Conservation (phyloP, 2,888 invertebrate species). For the Octodonta nipae region DNA sequence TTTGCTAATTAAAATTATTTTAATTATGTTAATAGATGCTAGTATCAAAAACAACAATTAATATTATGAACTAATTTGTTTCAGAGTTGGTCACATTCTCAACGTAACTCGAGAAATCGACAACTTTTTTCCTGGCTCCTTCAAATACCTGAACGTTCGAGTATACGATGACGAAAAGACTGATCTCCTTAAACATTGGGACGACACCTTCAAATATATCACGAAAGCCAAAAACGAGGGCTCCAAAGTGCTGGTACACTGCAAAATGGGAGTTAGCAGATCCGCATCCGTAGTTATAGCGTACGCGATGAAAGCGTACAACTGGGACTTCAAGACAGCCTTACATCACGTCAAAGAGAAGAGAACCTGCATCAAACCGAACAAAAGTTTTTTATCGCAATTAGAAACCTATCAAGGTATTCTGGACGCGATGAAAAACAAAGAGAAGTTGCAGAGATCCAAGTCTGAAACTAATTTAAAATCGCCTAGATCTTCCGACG, state of each 20-base stretch:
- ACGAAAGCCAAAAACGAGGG: conserved; percentile 79
- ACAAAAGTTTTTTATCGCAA: conserved; percentile 85
- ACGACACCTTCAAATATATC: conserved; percentile 93
- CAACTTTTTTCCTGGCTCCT: conserved; percentile 96
- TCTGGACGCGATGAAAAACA: conserved; percentile 89
- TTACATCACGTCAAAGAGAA: conserved; percentile 80
- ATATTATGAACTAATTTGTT: no score
- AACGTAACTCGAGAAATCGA: conserved; percentile 98
- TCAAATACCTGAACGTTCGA: conserved; percentile 89
- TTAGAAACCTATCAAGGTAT: conserved; percentile 74
- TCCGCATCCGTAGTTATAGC: conserved; percentile 97
- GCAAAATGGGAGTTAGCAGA: conserved; percentile 97
- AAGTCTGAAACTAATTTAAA: conserved; percentile 86
- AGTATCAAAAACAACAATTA: no score
- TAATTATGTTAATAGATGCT: no score
- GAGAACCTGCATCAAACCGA: conserved; percentile 89
- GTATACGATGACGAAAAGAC: conserved; percentile 96
- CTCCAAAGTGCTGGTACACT: conserved; percentile 92
- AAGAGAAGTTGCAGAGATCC: conserved; percentile 80
- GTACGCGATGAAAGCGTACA: conserved; percentile 94
- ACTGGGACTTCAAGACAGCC: conserved; percentile 83
- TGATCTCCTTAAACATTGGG: conserved; percentile 92
- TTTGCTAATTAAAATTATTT: no score
- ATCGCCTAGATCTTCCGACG: conserved; percentile 36
- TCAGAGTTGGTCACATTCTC: conserved; percentile 85